These are phyloP conservation scores for Vimba vimba DNA, from an alignment of 2,113 vertebrate species.

Conservation along the genomic window DNA sequence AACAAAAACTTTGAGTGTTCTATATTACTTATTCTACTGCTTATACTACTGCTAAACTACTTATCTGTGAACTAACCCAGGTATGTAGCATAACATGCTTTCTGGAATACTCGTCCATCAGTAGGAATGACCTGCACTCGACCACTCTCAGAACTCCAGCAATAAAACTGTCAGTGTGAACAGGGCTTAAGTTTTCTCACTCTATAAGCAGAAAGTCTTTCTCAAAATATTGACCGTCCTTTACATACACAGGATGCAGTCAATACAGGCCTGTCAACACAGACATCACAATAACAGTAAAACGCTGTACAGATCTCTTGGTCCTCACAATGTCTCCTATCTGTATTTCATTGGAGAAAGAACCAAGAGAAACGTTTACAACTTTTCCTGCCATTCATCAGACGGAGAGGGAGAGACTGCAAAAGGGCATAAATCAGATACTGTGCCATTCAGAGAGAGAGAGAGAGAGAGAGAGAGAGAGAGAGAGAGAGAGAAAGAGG, in stretches of 20 bases:
- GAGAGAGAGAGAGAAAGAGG: not conserved
- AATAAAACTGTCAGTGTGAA: constrained; percentile 24
- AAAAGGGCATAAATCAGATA: not conserved
- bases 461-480: not conserved
- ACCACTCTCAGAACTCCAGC: not conserved
- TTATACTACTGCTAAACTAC: too few relatives aligned
- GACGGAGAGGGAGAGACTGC: not conserved
- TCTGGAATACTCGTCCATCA: not conserved
- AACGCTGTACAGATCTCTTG: constrained; percentile 20
- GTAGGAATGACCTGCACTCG: not conserved
- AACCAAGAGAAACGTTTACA: not conserved
- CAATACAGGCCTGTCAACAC: constrained; percentile 5
- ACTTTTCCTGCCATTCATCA: constrained; percentile 45
- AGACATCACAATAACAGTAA: constrained; percentile 25
- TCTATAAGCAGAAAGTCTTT: not conserved
- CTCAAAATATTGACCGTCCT: not conserved
- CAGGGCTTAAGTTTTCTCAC: not conserved
- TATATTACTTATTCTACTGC: too few relatives aligned
- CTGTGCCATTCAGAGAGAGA: not conserved
- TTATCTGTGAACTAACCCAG: too few relatives aligned
- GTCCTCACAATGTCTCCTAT: not conserved
- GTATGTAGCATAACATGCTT: not conserved
- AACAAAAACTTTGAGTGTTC: too few relatives aligned
- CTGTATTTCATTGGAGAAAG: constrained; percentile 14
- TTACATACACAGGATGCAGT: constrained; percentile 23